Evolutionary conservation across 1,140 invertebrate genomes (phyloP).

Genomic region (Pissodes strobi): DNA sequence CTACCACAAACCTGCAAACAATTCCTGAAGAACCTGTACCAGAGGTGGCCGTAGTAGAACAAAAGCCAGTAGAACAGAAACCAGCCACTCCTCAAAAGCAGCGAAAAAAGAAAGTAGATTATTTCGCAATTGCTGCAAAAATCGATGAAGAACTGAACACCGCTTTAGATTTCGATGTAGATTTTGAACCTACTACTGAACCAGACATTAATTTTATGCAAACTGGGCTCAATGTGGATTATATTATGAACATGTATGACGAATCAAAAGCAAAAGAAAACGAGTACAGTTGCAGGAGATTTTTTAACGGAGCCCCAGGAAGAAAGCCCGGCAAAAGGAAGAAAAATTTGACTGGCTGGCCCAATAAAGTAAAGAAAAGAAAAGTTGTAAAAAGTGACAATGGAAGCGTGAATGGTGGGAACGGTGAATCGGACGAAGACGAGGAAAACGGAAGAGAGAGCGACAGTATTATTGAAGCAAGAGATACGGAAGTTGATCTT

Average conservation of each 20-base stretch:
- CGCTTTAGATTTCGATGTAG: conserved; percentile 33
- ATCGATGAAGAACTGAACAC: conserved; percentile 41
- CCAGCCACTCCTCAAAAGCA: conserved; percentile 17
- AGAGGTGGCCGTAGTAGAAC: not conserved
- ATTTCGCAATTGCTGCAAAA: conserved; percentile 30
- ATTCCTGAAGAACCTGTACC: conserved; percentile 33
- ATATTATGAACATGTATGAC: conserved; percentile 46
- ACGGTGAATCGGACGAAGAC: conserved; percentile 34
- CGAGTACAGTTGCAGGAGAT: conserved; percentile 30
- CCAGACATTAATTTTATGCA: conserved; percentile 24
- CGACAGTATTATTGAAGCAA: conserved; percentile 31
- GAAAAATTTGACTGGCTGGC: conserved; percentile 67
- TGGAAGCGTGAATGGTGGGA: conserved; percentile 23
- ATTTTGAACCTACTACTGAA: conserved; percentile 30
- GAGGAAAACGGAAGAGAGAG: too few species aligned
- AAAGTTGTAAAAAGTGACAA: conserved; percentile 38
- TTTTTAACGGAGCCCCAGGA: conserved; percentile 35
- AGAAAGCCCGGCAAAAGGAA: conserved; percentile 47
- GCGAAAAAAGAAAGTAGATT: conserved; percentile 36
- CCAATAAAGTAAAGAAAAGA: conserved; percentile 57
- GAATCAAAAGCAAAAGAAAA: conserved; percentile 33
- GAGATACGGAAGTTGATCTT: conserved; percentile 18
- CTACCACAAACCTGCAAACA: not conserved
- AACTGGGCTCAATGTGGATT: conserved; percentile 32
- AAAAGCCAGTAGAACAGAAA: not conserved